Conservation (phyloP, 2,888 invertebrate species). For the Ormia ochracea region DNA sequence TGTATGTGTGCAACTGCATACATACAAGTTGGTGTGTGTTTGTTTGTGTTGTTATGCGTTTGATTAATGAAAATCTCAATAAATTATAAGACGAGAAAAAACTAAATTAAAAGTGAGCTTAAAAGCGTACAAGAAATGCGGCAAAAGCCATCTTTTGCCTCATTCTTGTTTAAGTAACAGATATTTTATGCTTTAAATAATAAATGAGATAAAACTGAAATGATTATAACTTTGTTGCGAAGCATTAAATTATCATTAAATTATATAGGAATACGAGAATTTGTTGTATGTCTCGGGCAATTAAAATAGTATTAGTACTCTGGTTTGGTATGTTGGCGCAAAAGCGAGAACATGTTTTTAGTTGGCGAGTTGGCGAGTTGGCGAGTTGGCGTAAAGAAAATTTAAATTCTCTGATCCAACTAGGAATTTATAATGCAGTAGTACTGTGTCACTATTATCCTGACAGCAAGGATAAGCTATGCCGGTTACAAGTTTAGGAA, state of each 20-base stretch:
- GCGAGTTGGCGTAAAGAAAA: too few species aligned
- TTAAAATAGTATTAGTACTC: constrained; percentile 26
- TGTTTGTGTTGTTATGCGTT: constrained; percentile 47
- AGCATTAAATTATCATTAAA: constrained; percentile 49
- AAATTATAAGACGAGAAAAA: constrained; percentile 53
- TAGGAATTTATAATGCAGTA: too few species aligned
- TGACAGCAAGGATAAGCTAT: too few species aligned
- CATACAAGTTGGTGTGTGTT: constrained; percentile 20
- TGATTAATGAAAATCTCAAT: constrained; percentile 63
- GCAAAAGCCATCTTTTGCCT: constrained; percentile 13
- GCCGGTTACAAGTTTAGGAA: too few species aligned
- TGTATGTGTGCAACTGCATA: constrained; percentile 50
- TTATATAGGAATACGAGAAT: constrained; percentile 24
- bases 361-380: too few species aligned
- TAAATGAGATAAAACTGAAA: constrained; percentile 48
- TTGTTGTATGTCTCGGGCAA: constrained; percentile 13
- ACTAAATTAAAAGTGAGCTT: neutral
- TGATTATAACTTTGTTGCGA: constrained; percentile 54
- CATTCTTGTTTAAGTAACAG: neutral
- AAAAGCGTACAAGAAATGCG: neutral
- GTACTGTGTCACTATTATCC: too few species aligned
- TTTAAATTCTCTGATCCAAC: too few species aligned
- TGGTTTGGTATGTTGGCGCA: neutral
- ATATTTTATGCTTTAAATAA: constrained; percentile 43
- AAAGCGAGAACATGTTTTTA: neutral